Conservation (phyloP, 2,888 invertebrate species). For the Heliconius charithonia region DNA sequence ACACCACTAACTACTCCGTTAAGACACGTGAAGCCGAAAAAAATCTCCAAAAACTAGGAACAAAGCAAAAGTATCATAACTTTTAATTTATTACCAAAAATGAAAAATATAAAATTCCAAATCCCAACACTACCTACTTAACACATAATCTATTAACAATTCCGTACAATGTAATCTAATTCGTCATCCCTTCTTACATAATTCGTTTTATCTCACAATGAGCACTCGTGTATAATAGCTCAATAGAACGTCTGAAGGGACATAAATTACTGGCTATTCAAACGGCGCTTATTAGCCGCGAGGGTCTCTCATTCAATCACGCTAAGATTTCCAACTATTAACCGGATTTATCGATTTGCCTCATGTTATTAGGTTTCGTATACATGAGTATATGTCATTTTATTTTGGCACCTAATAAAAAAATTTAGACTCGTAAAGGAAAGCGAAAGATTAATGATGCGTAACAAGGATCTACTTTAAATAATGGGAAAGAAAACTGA, state of each 20-base stretch:
- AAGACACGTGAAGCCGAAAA: too few relatives aligned
- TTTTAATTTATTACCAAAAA: too few relatives aligned
- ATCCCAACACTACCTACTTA: too few relatives aligned
- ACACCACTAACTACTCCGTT: too few relatives aligned
- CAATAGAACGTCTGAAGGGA: conserved; percentile 38
- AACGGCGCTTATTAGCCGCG: conserved; percentile 38
- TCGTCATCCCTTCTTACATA: conserved; percentile 7
- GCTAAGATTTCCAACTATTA: conserved; percentile 45
- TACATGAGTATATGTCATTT: not conserved
- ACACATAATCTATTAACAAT: conserved; percentile 6
- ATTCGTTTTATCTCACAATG: conserved; percentile 29
- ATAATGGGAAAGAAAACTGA: conserved; percentile 28
- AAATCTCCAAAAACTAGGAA: too few relatives aligned
- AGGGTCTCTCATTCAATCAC: conserved; percentile 36
- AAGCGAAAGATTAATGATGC: conserved; percentile 38
- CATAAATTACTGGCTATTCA: conserved; percentile 47
- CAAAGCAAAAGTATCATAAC: too few relatives aligned
- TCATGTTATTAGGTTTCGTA: conserved; percentile 10
- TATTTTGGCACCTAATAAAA: conserved; percentile 14
- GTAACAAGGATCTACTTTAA: conserved; percentile 32
- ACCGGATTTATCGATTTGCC: conserved; percentile 40
- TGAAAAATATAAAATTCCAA: too few relatives aligned
- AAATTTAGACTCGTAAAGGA: conserved; percentile 24
- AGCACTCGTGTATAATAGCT: conserved; percentile 40
- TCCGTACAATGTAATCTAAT: conserved; percentile 17